Percentiles rank a stretch among this genome's conserved stretches.
Evolutionary conservation across 2,113 vertebrate genomes (phyloP).

Genomic region (Aphelocoma coerulescens): DNA sequence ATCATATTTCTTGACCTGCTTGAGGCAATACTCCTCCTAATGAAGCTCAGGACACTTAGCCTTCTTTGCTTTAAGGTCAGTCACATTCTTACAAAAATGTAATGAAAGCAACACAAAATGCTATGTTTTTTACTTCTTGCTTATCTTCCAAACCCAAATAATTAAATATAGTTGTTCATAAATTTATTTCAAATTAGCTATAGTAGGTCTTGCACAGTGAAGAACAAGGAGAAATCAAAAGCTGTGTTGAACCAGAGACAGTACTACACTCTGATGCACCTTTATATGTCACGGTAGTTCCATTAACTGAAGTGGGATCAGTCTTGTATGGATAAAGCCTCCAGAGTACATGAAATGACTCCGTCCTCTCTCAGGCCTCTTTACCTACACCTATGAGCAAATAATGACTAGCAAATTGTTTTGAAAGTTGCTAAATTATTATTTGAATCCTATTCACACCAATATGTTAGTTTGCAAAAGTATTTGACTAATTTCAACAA

Average conservation of each 20-base stretch:
- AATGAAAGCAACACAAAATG: neutral
- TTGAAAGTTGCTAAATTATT: neutral
- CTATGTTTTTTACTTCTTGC: neutral
- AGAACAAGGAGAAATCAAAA: neutral
- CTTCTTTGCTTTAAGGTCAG: neutral
- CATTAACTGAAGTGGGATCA: neutral
- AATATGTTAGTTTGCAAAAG: neutral
- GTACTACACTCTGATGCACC: neutral
- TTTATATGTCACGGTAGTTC: neutral
- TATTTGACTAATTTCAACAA: neutral
- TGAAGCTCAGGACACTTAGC: neutral
- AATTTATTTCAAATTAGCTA: neutral
- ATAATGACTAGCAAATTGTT: neutral
- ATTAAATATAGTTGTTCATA: neutral
- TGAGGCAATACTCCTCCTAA: neutral
- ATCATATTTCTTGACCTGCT: neutral
- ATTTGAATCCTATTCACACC: neutral
- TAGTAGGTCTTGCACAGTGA: neutral
- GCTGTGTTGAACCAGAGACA: neutral
- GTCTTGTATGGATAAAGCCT: neutral
- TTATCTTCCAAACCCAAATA: neutral
- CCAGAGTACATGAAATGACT: neutral
- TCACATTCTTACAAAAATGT: neutral
- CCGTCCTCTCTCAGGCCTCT: neutral
- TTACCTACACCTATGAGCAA: neutral